Evolutionary conservation across 2,888 invertebrate species (phyloP), one percentile per base, ranked within the genome.

Genomic region (Euclidia mi): DNA sequence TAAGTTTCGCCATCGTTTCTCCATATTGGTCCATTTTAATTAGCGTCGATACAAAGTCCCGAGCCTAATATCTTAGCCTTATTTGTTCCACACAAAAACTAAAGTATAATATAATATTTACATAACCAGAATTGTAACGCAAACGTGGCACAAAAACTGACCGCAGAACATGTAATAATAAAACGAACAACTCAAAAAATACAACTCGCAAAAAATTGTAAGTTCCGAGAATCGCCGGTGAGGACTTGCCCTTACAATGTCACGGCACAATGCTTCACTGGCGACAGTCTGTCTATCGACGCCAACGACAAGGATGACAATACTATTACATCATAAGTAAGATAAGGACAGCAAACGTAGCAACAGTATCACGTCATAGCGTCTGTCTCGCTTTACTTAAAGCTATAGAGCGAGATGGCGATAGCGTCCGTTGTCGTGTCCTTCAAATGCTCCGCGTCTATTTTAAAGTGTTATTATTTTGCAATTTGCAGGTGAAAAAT

Each of bases 251-350:
- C 43, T 51, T 55, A 59, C 50, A 47, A 50, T 44, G 60, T 56
- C 60, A 50, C 44, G 60, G 34, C 41, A 50, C 49, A 43, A 51
- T 49, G 58, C 52, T 50, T 43, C 51, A 31, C 15, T 52, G 60
- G 60, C 60, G 60, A 60, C 60, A 51, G 47, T 41, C 51, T 51
- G 60, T 60, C 60, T 60, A 35, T 44, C 51, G 40, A 35, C 40
- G 25, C 56, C 40, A 7, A 6, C 29, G 60, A 60, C 40, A 44
- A 17, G 25, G 60, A 56, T 41, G 11, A 20, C 29, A 9, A 25
- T 41, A 60, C 31, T 3, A 0, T 6, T 11, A 10, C 7, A 7
- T 17, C n/a, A 7, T n/a, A n/a, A 10, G 38, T 11, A 6, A 42
- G 41, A 60, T 18, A 47, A 47, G 37, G 48, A 60, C 37, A 40